phyloP scores from a whole-genome alignment of 2,113 vertebrate species.

The Sterrhoptilus dennistouni region DNA sequence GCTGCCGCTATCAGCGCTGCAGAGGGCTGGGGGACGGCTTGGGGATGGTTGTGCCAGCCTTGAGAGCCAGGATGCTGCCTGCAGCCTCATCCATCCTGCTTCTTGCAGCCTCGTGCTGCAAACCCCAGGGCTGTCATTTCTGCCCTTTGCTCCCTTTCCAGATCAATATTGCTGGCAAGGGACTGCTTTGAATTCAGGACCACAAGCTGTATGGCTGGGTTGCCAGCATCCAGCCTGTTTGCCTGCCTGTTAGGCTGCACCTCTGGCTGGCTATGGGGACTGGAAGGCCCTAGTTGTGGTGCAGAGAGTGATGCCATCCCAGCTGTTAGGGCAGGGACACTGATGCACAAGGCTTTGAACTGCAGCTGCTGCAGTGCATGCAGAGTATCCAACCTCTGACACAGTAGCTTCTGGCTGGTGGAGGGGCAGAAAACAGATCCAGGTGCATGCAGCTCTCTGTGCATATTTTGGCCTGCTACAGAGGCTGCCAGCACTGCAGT shows the following conservation, averaged over 20 bases:
- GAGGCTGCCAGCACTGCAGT: not conserved
- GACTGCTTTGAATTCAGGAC: not conserved
- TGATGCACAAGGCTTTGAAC: fast-evolving
- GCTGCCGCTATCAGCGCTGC: slow-evolving; percentile 62
- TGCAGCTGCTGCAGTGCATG: fast-evolving
- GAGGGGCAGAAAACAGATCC: not conserved
- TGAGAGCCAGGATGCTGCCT: not conserved
- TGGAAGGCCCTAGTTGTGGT: not conserved
- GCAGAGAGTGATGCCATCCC: not conserved
- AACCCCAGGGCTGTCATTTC: not conserved
- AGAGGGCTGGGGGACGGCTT: slow-evolving; percentile 52
- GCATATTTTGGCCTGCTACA: not conserved
- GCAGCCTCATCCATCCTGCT: not conserved
- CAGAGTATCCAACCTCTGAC: fast-evolving
- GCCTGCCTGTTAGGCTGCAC: not conserved
- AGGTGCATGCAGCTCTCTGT: not conserved
- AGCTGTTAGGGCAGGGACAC: fast-evolving
- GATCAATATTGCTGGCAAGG: not conserved
- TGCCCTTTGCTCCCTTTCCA: not conserved
- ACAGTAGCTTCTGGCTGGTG: not conserved
- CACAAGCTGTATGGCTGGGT: not conserved
- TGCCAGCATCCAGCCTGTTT: not conserved
- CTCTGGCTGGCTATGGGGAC: not conserved
- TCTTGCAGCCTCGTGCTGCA: not conserved
- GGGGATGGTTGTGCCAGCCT: slow-evolving; percentile 25